Percentiles rank a stretch among this genome's conserved stretches.
Evolutionary conservation across 1,140 invertebrate genomes (phyloP).

Genomic region (Colletes gigas): DNA sequence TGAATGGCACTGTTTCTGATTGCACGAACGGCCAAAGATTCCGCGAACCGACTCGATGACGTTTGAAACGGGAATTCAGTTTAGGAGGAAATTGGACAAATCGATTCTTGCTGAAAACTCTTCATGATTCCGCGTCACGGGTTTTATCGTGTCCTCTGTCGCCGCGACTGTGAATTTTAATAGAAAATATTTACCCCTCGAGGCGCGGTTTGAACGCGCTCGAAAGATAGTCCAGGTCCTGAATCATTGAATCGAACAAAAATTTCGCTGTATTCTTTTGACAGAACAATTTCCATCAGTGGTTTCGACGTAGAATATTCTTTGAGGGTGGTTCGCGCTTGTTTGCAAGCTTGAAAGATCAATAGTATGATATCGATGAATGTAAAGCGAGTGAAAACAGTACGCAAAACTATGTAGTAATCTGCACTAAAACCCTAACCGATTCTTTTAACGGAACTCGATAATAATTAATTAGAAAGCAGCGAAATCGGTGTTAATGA

Average conservation of each 20-base stretch:
- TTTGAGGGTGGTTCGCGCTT: too few relatives aligned
- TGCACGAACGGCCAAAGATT: conserved; percentile 12
- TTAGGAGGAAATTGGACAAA: conserved; percentile 16
- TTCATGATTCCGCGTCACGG: background rate
- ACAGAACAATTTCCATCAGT: background rate
- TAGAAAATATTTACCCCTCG: background rate
- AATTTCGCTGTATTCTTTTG: too few relatives aligned
- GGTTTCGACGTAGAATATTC: too few relatives aligned
- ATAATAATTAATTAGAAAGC: background rate
- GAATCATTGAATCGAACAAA: too few relatives aligned
- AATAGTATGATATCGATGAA: too few relatives aligned
- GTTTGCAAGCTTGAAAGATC: too few relatives aligned
- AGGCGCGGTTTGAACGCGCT: too few relatives aligned
- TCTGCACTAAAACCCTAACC: too few relatives aligned
- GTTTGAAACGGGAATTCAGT: conserved; percentile 16
- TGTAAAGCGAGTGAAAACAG: too few relatives aligned
- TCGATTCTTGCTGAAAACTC: background rate
- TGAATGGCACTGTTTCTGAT: conserved; percentile 17
- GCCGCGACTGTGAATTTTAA: background rate
- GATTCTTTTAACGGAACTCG: background rate
- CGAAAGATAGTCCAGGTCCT: too few relatives aligned
- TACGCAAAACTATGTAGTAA: too few relatives aligned
- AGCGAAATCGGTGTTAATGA: conserved; percentile 13
- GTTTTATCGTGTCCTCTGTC: background rate
- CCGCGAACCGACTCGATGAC: conserved; percentile 6